Percentiles rank a stretch among this genome's conserved stretches.
These are phyloP conservation scores for Gymnothorax reevesii DNA, from an alignment of 2,797 vertebrate species.

Conservation along the genomic window DNA sequence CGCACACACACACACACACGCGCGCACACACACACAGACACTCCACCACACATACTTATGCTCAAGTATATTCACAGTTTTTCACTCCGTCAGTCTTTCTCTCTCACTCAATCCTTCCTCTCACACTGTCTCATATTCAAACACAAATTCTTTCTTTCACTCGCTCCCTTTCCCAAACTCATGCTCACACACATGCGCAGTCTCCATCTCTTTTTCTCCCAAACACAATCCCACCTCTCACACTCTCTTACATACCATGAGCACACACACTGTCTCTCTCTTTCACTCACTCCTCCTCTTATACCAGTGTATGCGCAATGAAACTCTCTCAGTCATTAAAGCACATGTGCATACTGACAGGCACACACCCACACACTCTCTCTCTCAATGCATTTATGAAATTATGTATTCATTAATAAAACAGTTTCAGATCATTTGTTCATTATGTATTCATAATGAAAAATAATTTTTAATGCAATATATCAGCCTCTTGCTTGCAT, in stretches of 20 bases:
- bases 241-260: not conserved
- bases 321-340: not conserved
- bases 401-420: not conserved
- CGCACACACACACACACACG: no score
- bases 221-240: not conserved
- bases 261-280: not conserved
- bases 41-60: no score
- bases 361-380: not conserved
- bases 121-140: no score
- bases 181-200: not conserved
- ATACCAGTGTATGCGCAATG: not conserved
- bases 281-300: not conserved
- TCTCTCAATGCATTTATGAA: not conserved
- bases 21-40: no score
- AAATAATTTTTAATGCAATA: not conserved
- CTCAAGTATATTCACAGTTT: no score
- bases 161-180: not conserved
- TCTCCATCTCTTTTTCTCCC: not conserved
- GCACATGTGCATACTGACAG: not conserved
- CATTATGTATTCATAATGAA: conserved; percentile 3
- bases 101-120: no score
- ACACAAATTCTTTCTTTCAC: not conserved
- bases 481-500: not conserved
- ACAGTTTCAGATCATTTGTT: not conserved
- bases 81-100: no score